Base-by-base conservation (phyloP, 2,113 vertebrate genomes). In the Leucosticte australis region DNA sequence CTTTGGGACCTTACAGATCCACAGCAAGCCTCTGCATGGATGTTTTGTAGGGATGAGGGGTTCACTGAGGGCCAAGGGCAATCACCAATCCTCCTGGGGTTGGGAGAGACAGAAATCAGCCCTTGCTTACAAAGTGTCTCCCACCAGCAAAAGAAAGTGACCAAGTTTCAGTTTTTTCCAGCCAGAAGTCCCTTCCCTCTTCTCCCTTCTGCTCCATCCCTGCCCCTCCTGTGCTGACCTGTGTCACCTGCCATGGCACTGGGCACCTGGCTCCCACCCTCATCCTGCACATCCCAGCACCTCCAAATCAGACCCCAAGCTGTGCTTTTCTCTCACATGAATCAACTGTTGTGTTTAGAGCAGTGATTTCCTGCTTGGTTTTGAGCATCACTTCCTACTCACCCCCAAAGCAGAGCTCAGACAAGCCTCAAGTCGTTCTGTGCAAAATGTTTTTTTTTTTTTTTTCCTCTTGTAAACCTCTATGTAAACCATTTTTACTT, bases 401-500 rank as follows among this genome's bases (percentile, higher is more conserved):
- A 3, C 42, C 46, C 49, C 57, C 56, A 14, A 90, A 87, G 52
- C 5, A 55, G 35, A 71, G 57, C 27, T 42, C 39, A 55, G 60
- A 31, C 9, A 21, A 75, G 18, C 13, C 53, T 87, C 24, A 41
- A 42, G 22, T 23, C 5, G 9, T 44, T 37, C 41, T 46, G 13
- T 64, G 31, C 44, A 21, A 55, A 42, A 46, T 22, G 19, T 12
- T 1, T 2, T 23, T 1, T 1, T 4, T 15, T 15, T 20, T 6
- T 26, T 41, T 62, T 35, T 20, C 4, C 20, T 53, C 70, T 39
- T 4, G 5, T 21, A 73, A 87, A 42, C 10, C 30, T 77, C 10
- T 30, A 4, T 39, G 73, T 20, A 67, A 64, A 31, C 10, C 5
- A 15, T 2, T 80, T 91, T 44, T 17, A 16, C 14, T 71, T 64